These are phyloP conservation scores for Cataglyphis rosenhaueri DNA, from an alignment of 2,888 invertebrate species.

Conservation along the genomic window DNA sequence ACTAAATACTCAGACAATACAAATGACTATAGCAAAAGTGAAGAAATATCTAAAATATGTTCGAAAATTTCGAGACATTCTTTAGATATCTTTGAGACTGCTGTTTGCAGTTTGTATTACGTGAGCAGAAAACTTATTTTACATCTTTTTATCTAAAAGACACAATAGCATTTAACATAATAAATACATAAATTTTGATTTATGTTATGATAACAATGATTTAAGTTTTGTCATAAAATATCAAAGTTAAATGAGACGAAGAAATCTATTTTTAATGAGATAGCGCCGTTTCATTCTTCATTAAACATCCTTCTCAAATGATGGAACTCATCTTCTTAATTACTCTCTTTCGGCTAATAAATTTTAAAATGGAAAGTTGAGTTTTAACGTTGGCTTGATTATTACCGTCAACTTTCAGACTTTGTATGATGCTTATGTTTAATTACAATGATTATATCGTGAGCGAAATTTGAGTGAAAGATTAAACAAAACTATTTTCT, in stretches of 20 bases:
- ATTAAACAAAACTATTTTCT: slow-evolving; percentile 16
- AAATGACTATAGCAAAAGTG: not conserved
- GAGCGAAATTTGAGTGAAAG: slow-evolving; percentile 10
- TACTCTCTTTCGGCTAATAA: slow-evolving; percentile 44
- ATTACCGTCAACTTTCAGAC: not conserved
- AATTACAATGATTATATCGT: slow-evolving; percentile 18
- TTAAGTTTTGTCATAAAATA: not conserved
- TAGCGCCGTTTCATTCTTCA: slow-evolving; percentile 22
- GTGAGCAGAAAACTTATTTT: not conserved
- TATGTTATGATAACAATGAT: not conserved
- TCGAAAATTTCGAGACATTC: not conserved
- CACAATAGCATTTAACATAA: not conserved
- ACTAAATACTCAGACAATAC: not conserved
- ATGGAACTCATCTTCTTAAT: slow-evolving; percentile 22
- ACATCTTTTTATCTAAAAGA: not conserved
- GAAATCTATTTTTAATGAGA: slow-evolving; percentile 33
- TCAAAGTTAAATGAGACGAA: not conserved
- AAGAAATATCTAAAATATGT: not conserved
- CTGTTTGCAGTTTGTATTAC: not conserved
- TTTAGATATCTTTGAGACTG: not conserved
- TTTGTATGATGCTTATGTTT: slow-evolving; percentile 9
- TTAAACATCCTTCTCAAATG: slow-evolving; percentile 25
- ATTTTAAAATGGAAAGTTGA: slow-evolving; percentile 39
- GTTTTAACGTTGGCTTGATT: slow-evolving; percentile 11
- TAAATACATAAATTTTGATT: not conserved